Base-by-base conservation (phyloP, 1,140 invertebrate genomes). In the Brachystomella parvula region DNA sequence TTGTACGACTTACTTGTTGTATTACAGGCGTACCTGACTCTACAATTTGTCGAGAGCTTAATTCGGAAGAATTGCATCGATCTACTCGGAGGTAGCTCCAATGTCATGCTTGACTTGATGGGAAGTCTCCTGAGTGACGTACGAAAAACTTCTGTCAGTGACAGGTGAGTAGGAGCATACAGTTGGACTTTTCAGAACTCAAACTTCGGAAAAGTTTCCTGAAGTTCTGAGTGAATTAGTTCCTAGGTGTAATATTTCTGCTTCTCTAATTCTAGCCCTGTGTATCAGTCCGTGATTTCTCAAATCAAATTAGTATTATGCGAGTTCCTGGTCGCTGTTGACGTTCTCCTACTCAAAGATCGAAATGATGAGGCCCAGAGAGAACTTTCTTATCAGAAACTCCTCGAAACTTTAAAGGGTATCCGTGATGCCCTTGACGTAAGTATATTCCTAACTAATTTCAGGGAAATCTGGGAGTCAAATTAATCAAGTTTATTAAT, bases 91-190 rank as follows among this genome's bases (percentile, higher is more conserved):
- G 68, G 68, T 33, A 66, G 60, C 31, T 69, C 67, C 1, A 72
- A 72, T 61, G 68, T 72, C 17, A 70, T 72, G 71, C 49, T 72
- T 44, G 71, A 72, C 39, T 47, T 72, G 29, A 70, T 72, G 68
- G 68, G 71, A 32, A 57, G 49, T 63, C 44, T 72, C n/a, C 63
- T 72, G n/a, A 66, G 59, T 47, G 71, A 72, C 30, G 29, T 68
- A 26, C 67, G 64, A 47, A 71, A 66, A 44, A 63, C 63, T 1
- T 62, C 69, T 49, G 63, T 47, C 19, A 64, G 62, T 64, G 69
- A 67, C 69, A 70, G 69, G 69, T 70, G 32, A 61, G 62, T 39
- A 30, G n/a, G 44, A 29, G 33, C 49, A 24, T 24, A 24, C 15
- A 9, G 24, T 53, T 12, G 24, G 24, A 53, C 19, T n/a, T n/a